Percentiles rank a stretch among this genome's conserved stretches.
Conservation (phyloP, 1,140 invertebrate species). For the Microvelia longipes region DNA sequence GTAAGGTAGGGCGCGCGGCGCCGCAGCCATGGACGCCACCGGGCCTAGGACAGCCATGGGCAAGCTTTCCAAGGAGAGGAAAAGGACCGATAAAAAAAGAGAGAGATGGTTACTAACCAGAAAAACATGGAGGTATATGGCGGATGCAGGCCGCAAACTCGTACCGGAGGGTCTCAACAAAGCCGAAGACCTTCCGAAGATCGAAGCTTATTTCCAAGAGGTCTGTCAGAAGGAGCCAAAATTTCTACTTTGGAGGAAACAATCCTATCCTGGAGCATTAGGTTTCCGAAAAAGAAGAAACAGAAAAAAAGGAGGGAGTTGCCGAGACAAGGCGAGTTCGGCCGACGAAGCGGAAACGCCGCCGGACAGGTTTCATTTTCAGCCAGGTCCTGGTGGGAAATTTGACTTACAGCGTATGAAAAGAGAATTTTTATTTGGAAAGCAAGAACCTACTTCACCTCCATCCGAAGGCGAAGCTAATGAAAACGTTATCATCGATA, state of each 20-base stretch:
- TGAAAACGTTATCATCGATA: constrained; percentile 40
- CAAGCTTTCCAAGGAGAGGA: constrained; percentile 12
- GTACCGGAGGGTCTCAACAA: constrained; percentile 58
- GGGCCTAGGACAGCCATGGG: constrained; percentile 6
- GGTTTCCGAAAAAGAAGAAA: constrained; percentile 37
- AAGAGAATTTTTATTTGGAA: constrained; percentile 39
- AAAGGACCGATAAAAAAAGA: constrained; percentile 14
- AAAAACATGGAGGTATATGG: constrained; percentile 82
- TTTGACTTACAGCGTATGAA: constrained; percentile 49
- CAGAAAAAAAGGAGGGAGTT: constrained; percentile 42
- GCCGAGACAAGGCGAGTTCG: constrained; percentile 38
- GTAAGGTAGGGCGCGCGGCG: background rate
- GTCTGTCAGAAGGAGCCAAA: constrained; percentile 57
- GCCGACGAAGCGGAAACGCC: constrained; percentile 42
- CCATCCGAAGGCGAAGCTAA: constrained; percentile 32
- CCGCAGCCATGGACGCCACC: constrained; percentile 4
- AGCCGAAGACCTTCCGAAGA: constrained; percentile 53
- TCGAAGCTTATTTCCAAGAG: constrained; percentile 69
- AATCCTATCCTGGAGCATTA: constrained; percentile 55
- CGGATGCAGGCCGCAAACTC: constrained; percentile 66
- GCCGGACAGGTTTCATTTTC: constrained; percentile 1
- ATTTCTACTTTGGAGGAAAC: constrained; percentile 65
- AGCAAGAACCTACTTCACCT: constrained; percentile 25
- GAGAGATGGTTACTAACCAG: constrained; percentile 69
- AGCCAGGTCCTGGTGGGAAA: constrained; percentile 33